Conservation (phyloP, 2,113 vertebrate genomes). For the Meleagris gallopavo region DNA sequence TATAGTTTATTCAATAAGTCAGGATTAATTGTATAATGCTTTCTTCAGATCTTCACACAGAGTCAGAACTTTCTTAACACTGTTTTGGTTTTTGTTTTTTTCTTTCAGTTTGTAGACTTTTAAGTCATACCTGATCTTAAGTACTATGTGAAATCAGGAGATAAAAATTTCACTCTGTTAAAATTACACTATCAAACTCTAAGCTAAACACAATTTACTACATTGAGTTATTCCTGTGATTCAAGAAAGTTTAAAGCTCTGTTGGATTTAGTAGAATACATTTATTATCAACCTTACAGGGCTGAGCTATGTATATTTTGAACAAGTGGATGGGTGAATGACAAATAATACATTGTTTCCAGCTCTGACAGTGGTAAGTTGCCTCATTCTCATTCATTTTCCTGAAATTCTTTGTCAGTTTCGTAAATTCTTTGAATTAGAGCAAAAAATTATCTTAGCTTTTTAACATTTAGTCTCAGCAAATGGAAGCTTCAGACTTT, state of each 20-base stretch:
- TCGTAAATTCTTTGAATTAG: not conserved
- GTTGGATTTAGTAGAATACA: not conserved
- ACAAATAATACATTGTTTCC: not conserved
- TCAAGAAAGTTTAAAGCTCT: not conserved
- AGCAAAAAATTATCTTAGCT: not conserved
- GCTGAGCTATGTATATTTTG: not conserved
- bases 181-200: not conserved
- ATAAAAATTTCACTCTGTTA: not conserved
- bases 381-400: not conserved
- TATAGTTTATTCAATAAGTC: not conserved
- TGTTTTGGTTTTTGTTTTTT: not conserved
- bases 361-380: not conserved
- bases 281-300: not conserved
- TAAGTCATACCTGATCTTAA: not conserved
- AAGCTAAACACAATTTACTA: not conserved
- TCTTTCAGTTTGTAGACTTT: not conserved
- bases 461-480: not conserved
- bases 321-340: not conserved
- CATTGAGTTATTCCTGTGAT: not conserved
- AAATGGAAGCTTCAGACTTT: not conserved
- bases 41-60: not conserved
- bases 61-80: not conserved
- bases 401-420: not conserved
- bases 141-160: not conserved
- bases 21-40: not conserved